Base-by-base conservation (phyloP, 1,140 invertebrate genomes). In the Scaptomyza graminum region DNA sequence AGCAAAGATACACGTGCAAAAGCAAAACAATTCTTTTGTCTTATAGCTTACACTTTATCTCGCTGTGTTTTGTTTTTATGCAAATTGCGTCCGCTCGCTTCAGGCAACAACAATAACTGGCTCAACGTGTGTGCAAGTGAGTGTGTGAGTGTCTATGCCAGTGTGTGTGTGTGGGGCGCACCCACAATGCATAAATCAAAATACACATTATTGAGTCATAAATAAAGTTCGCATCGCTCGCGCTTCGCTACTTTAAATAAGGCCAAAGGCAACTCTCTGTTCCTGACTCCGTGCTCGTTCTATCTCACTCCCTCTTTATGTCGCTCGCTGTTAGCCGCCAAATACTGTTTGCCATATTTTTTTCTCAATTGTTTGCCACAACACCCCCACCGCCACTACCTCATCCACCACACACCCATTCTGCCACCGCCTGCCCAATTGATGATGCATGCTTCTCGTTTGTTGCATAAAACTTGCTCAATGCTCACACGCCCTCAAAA, bases 191-290 rank as follows among this genome's bases (percentile, higher is more conserved):
- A 88, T 88, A 89, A 88, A 88, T 88, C 83, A 88, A 89, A 88
- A 89, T 89, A 83, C 79, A 88, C 84, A 88, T 88, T 88, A 88
- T 88, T 88, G 84, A 88, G 83, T 68, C 84, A 88, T 88, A 88
- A 88, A 88, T 88, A 88, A 88, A 88, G 76, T 89, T 82, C 78
- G 68, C 74, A 76, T 65, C 79, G 72, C 68, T 37, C 63, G 69
- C 69, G 63, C 63, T 60, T 67, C 49, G 75, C 79, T 89, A 88
- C 79, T 88, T 88, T 89, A 87, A 87, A 87, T 88, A 87, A 88
- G 70, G 69, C 82, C 77, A 51, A 63, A 65, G 70, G 79, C 69
- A 57, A 37, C 47, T 51, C 31, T 31, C 37, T 28, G 47, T n/a
- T 16, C 13, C 8, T 25, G 15, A 2, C 46, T 4, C 15, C 43